phyloP scores from a whole-genome alignment of 2,797 vertebrate species.

The Fistularia commersonii region DNA sequence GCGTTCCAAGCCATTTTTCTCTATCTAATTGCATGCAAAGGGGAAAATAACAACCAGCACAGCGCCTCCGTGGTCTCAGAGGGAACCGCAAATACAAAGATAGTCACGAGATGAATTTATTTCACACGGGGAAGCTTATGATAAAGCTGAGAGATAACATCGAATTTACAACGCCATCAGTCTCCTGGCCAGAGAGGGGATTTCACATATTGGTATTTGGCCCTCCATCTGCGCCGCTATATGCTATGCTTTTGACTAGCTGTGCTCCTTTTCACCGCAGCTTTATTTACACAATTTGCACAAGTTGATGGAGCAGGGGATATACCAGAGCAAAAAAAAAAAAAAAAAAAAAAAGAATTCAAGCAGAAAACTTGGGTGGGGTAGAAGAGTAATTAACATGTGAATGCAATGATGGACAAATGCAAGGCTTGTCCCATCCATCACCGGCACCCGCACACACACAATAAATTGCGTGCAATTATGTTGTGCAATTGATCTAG shows the following conservation, averaged over 20 bases:
- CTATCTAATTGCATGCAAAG: constrained; percentile 45
- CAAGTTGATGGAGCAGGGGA: constrained; percentile 1
- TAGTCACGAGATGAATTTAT: not conserved
- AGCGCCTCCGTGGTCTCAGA: constrained; percentile 30
- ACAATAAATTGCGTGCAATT: constrained; percentile 5
- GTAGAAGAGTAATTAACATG: constrained; percentile 19
- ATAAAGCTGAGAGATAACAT: constrained; percentile 26
- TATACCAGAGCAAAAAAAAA: constrained; percentile 21
- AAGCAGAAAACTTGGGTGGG: constrained; percentile 14
- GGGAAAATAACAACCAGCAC: constrained; percentile 42
- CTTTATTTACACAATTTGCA: constrained; percentile 15
- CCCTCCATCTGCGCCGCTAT: constrained; percentile 40
- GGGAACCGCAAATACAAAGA: constrained; percentile 32
- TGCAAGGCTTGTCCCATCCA: constrained; percentile 22
- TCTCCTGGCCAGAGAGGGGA: constrained; percentile 35
- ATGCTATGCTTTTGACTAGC: constrained; percentile 43
- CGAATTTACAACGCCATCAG: constrained; percentile 44
- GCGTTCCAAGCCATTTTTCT: constrained; percentile 51
- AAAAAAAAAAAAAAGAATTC: constrained; percentile 27
- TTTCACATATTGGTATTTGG: constrained; percentile 35
- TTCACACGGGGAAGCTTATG: constrained; percentile 15
- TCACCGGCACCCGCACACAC: constrained; percentile 13
- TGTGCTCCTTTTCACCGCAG: constrained; percentile 41
- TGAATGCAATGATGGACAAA: constrained; percentile 26
- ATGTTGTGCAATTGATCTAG: constrained; percentile 17